Percentiles rank a stretch among this genome's conserved stretches.
phyloP scores from a whole-genome alignment of 2,797 vertebrate species.

The Hippocampus kuda region DNA sequence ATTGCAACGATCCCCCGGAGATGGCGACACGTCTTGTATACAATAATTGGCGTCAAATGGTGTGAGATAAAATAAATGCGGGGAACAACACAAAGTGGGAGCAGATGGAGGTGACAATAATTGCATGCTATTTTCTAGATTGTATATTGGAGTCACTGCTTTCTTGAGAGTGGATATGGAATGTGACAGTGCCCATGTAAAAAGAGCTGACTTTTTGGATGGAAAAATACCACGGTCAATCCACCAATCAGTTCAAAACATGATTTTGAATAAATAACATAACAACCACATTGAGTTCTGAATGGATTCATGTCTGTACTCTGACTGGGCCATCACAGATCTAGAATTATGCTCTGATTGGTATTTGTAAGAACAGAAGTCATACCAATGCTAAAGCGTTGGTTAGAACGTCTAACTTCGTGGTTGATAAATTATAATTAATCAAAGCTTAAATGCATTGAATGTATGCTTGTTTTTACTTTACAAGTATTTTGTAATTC shows the following conservation, averaged over 20 bases:
- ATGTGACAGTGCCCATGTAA: not conserved
- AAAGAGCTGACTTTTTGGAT: not conserved
- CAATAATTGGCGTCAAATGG: conserved; percentile 59
- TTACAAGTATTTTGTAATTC: not conserved
- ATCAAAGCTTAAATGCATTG: not conserved
- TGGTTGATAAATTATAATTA: too few species aligned
- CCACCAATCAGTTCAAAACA: not conserved
- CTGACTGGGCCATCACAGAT: not conserved
- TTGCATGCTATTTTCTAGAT: conserved; percentile 20
- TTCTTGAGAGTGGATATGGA: not conserved
- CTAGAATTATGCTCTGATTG: not conserved
- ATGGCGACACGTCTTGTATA: conserved; percentile 49
- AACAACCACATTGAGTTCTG: not conserved
- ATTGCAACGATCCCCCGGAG: conserved; percentile 60
- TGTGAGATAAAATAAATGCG: conserved; percentile 47
- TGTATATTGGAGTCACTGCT: conserved; percentile 10
- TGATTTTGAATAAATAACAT: not conserved
- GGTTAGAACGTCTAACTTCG: too few species aligned
- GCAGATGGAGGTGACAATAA: conserved; percentile 44
- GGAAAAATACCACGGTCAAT: not conserved
- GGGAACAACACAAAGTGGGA: conserved; percentile 8
- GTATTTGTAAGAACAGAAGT: not conserved
- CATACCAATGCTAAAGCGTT: not conserved
- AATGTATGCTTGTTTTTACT: not conserved
- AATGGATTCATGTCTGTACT: not conserved